Evolutionary conservation across 2,797 vertebrate species (phyloP).

Genomic region (Bradypus variegatus): DNA sequence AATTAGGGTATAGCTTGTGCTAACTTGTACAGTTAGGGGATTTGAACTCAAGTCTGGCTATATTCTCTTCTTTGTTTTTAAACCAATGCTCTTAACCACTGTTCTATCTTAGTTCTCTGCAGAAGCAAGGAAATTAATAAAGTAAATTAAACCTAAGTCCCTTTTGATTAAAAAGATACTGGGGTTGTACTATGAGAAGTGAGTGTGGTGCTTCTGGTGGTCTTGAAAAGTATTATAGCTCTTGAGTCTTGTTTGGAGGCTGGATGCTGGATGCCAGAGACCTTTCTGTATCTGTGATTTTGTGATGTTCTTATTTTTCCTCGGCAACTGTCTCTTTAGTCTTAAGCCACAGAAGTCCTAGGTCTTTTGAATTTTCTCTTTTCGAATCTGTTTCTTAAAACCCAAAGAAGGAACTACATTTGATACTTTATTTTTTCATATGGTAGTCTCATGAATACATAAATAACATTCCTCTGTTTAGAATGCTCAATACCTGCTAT

Average conservation of each 20-base stretch:
- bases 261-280: neutral
- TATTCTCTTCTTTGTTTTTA: neutral
- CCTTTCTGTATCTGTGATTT: neutral
- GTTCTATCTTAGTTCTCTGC: neutral
- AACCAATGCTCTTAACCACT: neutral
- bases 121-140: neutral
- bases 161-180: slow-evolving; percentile 3
- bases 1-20: neutral
- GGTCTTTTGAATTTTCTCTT: slow-evolving; percentile 32
- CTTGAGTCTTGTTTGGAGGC: neutral
- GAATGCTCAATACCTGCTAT: neutral
- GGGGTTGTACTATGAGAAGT: neutral
- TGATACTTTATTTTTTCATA: neutral
- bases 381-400: slow-evolving; percentile 33
- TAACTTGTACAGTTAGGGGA: neutral
- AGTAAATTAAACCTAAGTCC: neutral
- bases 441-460: neutral
- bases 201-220: neutral
- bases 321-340: neutral
- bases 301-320: slow-evolving; percentile 26
- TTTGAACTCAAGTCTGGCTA: neutral
- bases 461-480: slow-evolving; percentile 1
- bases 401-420: neutral
- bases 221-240: neutral
- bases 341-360: neutral